Base-by-base conservation (phyloP, 2,113 vertebrate genomes). In the Oncorhynchus gorbuscha region DNA sequence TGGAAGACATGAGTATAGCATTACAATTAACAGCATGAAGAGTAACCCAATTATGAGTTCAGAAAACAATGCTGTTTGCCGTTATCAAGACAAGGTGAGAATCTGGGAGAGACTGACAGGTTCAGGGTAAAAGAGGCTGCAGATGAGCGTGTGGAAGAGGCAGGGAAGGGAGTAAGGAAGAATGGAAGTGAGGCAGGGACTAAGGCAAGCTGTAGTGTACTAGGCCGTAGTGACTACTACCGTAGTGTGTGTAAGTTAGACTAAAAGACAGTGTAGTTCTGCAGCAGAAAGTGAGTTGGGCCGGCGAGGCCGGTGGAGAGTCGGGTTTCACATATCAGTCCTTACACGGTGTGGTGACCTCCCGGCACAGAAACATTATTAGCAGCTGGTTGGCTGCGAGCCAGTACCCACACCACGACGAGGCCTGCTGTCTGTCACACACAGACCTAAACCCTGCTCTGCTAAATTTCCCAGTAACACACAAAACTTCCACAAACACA, bases 291-390 rank as follows among this genome's bases (percentile, higher is more conserved):
- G 51, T 64, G 62, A 58, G 55, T n/a, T 48, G 65, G 48, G 49
- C 20, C 59, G 73, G 16, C 26, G 35, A 76, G 65, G 68, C 62
- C 73, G 22, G 59, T 72, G 24, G 48, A 73, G 85, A 73, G 48
- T 93, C 87, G 74, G 78, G 85, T 94, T 93, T 88, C 93, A 92
- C 80, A 92, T 92, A 88, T 89, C 89, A 89, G 77, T 83, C 90
- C 91, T 84, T 92, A 92, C 84, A 86, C 71, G 90, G 92, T 76
- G n/a, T 58, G 69, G 76, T 87, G 84, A 83, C 88, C 85, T 88
- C 89, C 83, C 83, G 3, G 75, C 87, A 89, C 82, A 76, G 86
- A 84, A 90, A 93, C 91, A 90, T 83, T 90, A 90, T 90, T 88
- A 94, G 91, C 90, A 92, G 91, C 89, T 92, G 87, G 91, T 88